phyloP scores from a whole-genome alignment of 2,113 vertebrate species.

The Microcebus lehilahytsara region DNA sequence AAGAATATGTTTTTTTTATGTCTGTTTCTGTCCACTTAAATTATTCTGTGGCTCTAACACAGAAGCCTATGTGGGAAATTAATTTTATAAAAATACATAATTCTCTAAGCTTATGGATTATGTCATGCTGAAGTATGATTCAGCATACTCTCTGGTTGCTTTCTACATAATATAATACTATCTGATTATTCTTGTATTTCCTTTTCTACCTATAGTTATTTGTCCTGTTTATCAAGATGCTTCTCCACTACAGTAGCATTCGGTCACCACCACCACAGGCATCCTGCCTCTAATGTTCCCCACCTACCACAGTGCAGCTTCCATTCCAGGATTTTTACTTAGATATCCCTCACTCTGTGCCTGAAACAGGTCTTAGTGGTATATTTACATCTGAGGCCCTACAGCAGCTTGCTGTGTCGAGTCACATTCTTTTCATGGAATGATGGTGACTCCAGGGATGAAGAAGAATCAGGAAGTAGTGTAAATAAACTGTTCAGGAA shows the following conservation, averaged over 20 bases:
- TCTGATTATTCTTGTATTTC: conserved; percentile 24
- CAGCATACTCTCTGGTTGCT: neutral
- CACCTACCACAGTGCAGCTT: neutral
- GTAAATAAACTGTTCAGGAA: neutral
- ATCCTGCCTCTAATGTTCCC: neutral
- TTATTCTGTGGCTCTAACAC: neutral
- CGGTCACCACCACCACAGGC: neutral
- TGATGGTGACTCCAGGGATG: neutral
- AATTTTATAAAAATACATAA: neutral
- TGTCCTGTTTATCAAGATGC: conserved; percentile 5
- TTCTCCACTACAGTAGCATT: neutral
- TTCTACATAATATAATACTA: neutral
- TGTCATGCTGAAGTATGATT: conserved; percentile 20
- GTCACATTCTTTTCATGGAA: neutral
- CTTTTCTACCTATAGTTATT: neutral
- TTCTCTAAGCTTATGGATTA: neutral
- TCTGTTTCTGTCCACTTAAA: neutral
- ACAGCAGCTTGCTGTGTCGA: neutral
- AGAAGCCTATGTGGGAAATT: neutral
- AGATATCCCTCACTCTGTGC: neutral
- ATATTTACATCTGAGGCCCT: neutral
- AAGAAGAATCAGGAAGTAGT: neutral
- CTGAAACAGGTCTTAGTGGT: neutral
- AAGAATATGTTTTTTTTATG: neutral
- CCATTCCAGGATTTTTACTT: conserved; percentile 4